A percentile compares a stretch with the other conserved stretches of the same genome.
Evolutionary conservation across 2,888 invertebrate species (phyloP).

Genomic region (Mesoligia furuncula): DNA sequence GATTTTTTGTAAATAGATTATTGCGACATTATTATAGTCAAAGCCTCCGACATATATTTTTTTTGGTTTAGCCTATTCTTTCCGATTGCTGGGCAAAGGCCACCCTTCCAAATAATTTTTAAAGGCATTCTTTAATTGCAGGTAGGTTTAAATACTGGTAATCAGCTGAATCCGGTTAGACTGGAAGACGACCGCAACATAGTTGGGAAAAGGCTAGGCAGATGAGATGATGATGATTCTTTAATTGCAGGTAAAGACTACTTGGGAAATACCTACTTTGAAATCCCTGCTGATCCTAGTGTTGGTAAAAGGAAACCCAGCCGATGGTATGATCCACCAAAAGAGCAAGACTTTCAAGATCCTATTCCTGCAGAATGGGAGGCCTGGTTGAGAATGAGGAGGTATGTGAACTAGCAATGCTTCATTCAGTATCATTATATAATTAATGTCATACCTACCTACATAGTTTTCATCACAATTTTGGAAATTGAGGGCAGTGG

Average conservation of each 20-base stretch:
- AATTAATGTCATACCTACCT: not conserved
- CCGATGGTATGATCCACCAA: conserved; percentile 93
- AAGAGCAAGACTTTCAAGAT: conserved; percentile 92
- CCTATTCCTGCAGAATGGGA: conserved; percentile 97
- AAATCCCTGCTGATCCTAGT: conserved; percentile 93
- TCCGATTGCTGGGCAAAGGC: not conserved
- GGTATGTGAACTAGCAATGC: conserved; percentile 73
- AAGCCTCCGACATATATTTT: not conserved
- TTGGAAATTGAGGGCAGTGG: not conserved
- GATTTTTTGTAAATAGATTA: no score
- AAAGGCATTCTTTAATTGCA: conserved; percentile 68
- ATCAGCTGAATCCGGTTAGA: no score
- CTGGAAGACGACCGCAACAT: no score
- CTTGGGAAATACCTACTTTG: conserved; percentile 95
- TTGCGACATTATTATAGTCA: no score
- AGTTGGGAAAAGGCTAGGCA: no score
- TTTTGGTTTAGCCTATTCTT: not conserved
- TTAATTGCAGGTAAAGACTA: conserved; percentile 92
- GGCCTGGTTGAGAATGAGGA: conserved; percentile 94
- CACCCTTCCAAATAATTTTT: not conserved
- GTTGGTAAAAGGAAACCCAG: conserved; percentile 91
- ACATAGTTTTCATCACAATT: not conserved
- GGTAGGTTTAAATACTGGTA: no score
- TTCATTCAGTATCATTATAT: not conserved
- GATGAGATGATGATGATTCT: no score